Percentiles rank a stretch among this genome's conserved stretches.
These are phyloP conservation scores for Oncorhynchus tshawytscha DNA, from an alignment of 2,113 vertebrate species.

Conservation along the genomic window DNA sequence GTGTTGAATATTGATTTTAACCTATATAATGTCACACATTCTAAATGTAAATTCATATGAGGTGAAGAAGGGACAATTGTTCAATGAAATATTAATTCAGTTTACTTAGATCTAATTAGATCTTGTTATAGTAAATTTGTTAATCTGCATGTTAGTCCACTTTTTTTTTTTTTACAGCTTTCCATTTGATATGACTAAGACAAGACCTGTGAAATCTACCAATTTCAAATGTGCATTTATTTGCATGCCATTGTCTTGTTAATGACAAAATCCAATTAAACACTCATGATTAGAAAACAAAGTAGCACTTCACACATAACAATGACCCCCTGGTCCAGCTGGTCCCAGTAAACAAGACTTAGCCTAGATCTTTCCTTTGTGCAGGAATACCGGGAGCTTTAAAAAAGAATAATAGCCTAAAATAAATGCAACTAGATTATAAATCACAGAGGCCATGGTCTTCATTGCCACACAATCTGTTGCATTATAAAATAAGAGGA, in stretches of 20 bases:
- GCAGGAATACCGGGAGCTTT: no score
- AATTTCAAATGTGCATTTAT: slow-evolving; percentile 48
- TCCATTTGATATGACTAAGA: slow-evolving; percentile 11
- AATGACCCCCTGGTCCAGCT: slow-evolving; percentile 2
- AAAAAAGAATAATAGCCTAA: no score
- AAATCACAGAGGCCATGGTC: no score
- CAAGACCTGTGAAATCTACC: slow-evolving; percentile 48
- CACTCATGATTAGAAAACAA: slow-evolving; percentile 31
- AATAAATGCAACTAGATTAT: no score
- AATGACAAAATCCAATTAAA: slow-evolving; percentile 42
- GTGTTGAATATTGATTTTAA: no score
- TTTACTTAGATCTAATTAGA: background rate
- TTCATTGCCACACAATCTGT: no score
- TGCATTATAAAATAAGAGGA: no score
- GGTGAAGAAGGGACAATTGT: background rate
- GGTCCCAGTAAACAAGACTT: slow-evolving; percentile 31
- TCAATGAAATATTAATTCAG: background rate
- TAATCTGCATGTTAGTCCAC: slow-evolving; percentile 20
- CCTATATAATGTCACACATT: no score
- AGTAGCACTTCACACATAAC: slow-evolving; percentile 6
- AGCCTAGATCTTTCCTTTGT: background rate
- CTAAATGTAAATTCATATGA: no score
- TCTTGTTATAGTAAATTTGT: slow-evolving; percentile 42
- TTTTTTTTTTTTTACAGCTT: slow-evolving; percentile 27
- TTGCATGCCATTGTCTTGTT: slow-evolving; percentile 63